Evolutionary conservation across 2,113 vertebrate species (phyloP).

Genomic region (Chelonoidis abingdonii): DNA sequence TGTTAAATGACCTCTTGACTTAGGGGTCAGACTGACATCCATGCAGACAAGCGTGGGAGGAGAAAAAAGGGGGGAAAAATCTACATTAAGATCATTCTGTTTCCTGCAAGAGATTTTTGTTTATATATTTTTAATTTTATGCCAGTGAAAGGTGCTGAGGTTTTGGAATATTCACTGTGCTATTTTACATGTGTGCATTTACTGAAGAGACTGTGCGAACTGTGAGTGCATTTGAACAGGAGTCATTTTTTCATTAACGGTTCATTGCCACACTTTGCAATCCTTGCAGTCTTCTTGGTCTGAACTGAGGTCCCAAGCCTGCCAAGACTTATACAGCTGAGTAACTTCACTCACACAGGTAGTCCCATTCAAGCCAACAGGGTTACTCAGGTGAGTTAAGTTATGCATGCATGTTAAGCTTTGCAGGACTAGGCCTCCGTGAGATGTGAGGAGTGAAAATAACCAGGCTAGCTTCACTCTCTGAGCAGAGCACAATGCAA

Average conservation of each 20-base stretch:
- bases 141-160: neutral
- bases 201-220: neutral
- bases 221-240: neutral
- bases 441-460: neutral
- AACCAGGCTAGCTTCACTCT: neutral
- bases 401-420: slow-evolving; percentile 3
- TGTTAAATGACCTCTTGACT: neutral
- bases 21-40: neutral
- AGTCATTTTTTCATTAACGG: neutral
- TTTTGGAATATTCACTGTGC: neutral
- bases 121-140: neutral
- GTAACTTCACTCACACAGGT: neutral
- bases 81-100: neutral
- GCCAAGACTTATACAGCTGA: neutral
- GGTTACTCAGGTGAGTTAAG: neutral
- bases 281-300: neutral
- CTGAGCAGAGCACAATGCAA: slow-evolving; percentile 18
- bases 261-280: neutral
- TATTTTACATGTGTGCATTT: neutral
- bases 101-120: neutral
- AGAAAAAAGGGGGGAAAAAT: neutral
- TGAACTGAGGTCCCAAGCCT: fast-evolving
- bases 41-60: neutral
- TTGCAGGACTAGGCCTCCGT: neutral
- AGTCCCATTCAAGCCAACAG: neutral